These are phyloP conservation scores for Hemichromis elongatus DNA, from an alignment of 2,113 vertebrate species.

Conservation along the genomic window DNA sequence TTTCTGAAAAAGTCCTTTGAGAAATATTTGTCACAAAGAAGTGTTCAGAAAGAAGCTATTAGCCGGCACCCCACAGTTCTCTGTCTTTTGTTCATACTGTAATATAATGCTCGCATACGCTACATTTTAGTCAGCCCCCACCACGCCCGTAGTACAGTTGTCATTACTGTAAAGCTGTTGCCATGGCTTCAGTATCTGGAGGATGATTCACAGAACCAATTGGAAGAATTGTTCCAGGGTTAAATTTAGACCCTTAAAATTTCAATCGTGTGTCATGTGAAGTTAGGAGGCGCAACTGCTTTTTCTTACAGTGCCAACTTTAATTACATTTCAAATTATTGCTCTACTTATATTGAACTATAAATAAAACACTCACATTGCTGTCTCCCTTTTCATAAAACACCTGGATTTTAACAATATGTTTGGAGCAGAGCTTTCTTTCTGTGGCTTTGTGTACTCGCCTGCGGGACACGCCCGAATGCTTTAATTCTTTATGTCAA, in stretches of 20 bases:
- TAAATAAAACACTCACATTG: background rate
- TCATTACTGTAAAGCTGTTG: conserved; percentile 59
- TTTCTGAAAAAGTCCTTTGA: background rate
- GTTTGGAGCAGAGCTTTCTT: background rate
- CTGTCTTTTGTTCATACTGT: conserved; percentile 12
- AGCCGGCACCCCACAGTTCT: background rate
- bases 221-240: conserved; percentile 11
- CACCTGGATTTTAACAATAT: background rate
- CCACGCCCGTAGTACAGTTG: conserved; percentile 28
- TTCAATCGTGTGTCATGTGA: background rate
- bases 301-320: background rate
- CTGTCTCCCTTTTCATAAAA: background rate
- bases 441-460: background rate
- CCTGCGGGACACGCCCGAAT: background rate
- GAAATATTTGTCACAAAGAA: background rate
- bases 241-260: conserved; percentile 18
- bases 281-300: background rate
- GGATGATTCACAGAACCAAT: conserved; percentile 40
- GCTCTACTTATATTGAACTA: background rate
- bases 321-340: background rate
- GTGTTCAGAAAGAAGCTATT: background rate
- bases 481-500: background rate
- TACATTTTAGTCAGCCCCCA: conserved; percentile 15
- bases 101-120: background rate
- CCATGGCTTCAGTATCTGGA: conserved; percentile 58